Percentiles rank a stretch among this genome's conserved stretches.
phyloP scores from a whole-genome alignment of 2,888 invertebrate genomes.

The Acleris holmiana region DNA sequence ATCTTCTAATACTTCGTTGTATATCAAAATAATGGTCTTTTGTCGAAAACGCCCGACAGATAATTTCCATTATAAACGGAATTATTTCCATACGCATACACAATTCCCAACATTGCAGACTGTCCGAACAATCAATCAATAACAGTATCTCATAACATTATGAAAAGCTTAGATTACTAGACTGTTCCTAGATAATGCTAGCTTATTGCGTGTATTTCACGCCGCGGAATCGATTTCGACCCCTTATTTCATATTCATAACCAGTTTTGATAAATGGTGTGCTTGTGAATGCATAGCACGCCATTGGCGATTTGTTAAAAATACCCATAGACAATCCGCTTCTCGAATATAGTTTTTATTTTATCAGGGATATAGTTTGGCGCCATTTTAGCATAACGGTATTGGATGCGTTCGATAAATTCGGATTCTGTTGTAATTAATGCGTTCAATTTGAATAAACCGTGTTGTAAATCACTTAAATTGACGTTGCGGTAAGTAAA shows the following conservation, averaged over 20 bases:
- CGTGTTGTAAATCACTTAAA: not conserved
- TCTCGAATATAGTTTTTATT: not conserved
- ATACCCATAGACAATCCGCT: not conserved
- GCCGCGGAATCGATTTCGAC: slow-evolving; percentile 20
- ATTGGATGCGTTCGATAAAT: not conserved
- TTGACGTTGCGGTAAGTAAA: too few relatives aligned
- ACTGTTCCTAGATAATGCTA: slow-evolving; percentile 9
- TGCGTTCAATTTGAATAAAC: not conserved
- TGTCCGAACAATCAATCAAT: not conserved
- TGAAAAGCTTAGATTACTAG: slow-evolving; percentile 30
- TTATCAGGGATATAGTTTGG: not conserved
- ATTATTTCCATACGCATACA: not conserved
- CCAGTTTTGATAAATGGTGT: slow-evolving; percentile 25
- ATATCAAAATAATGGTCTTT: too few relatives aligned
- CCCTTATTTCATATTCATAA: slow-evolving; percentile 4
- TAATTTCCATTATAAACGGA: too few relatives aligned
- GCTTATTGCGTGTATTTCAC: slow-evolving; percentile 27
- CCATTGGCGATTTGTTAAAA: slow-evolving; percentile 9
- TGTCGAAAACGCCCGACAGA: too few relatives aligned
- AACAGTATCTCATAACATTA: slow-evolving; percentile 13
- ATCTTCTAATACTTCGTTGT: too few relatives aligned
- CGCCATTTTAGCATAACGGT: not conserved
- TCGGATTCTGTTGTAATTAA: not conserved
- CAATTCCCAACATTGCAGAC: not conserved
- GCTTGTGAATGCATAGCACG: slow-evolving; percentile 9